Evolutionary conservation across 2,888 invertebrate species (phyloP), one percentile per base, ranked within the genome.

Genomic region (Lapara coniferarum): DNA sequence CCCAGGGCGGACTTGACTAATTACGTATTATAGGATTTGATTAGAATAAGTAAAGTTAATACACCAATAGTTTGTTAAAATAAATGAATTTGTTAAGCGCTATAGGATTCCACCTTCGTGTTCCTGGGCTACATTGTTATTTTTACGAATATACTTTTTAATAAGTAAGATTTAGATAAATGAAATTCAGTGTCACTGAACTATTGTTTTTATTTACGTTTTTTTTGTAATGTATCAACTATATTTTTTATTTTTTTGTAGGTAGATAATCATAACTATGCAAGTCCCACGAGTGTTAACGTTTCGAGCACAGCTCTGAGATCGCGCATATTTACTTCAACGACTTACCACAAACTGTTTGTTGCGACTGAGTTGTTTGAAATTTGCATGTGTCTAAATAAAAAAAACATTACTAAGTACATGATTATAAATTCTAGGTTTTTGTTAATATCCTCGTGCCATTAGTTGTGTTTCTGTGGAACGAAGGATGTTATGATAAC

Each of bases 41-140:
- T 86, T 92, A 91, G 91, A 81, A 79, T 92, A 92, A 91, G 91
- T 87, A 85, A 89, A 90, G 83, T 83, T 81, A 88, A 86, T 88
- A 91, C 90, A 91, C 90, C 88, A 89, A 90, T 91, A 90, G 86
- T 88, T 81, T 83, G 85, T 86, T 86, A 81, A 83, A 84, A 81
- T 79, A 80, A 82, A 86, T 85, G 83, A 82, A 85, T 88, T 91
- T 87, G 84, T 91, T 90, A 88, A 87, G 82, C 79, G 87, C 87
- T 88, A 83, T 82, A 87, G 88, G 89, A 85, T 85, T 85, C 86
- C 88, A 88, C 87, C 85, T 83, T 68, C 79, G 88, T 89, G 90
- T 89, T 89, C 89, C 88, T 86, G 85, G n/a, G 53, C 66, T 78
- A 75, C 74, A 73, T 75, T 74, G 74, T 74, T 78, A 74, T 73